Evolutionary conservation across 2,888 invertebrate species (phyloP).

Genomic region (Mesorhabditis belari): DNA sequence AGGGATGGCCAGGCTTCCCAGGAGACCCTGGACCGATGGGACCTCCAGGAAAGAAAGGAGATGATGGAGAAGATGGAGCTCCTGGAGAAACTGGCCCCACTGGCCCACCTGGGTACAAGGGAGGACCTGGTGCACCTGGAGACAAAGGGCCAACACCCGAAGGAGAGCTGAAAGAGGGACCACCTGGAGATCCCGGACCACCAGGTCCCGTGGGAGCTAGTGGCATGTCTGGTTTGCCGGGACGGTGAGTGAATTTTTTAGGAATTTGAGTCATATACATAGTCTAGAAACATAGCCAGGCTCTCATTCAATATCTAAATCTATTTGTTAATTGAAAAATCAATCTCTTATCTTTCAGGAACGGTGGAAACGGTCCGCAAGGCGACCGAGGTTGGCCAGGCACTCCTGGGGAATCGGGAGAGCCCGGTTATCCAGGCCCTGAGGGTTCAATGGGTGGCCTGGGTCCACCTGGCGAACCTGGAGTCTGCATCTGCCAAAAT

Average conservation of each 20-base stretch:
- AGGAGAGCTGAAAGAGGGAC: slow-evolving; percentile 30
- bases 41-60: slow-evolving; percentile 48
- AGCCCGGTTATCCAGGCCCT: slow-evolving; percentile 48
- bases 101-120: slow-evolving; percentile 41
- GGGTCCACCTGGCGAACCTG: slow-evolving; percentile 30
- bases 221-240: slow-evolving; percentile 51
- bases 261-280: neutral
- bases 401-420: slow-evolving; percentile 43
- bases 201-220: slow-evolving; percentile 50
- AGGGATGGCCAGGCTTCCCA: slow-evolving; percentile 54
- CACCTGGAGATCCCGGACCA: slow-evolving; percentile 49
- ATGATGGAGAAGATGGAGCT: slow-evolving; percentile 50
- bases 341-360: slow-evolving; percentile 6
- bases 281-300: neutral
- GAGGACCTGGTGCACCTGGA: slow-evolving; percentile 51
- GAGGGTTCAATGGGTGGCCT: slow-evolving; percentile 46
- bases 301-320: neutral
- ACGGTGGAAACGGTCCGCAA: slow-evolving; percentile 45
- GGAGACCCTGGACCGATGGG: slow-evolving; percentile 49
- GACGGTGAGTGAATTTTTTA: slow-evolving; percentile 16
- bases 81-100: slow-evolving; percentile 40
- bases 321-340: too few species aligned
- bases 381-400: slow-evolving; percentile 41
- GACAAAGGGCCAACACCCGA: slow-evolving; percentile 52
- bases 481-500: slow-evolving; percentile 52